These are phyloP conservation scores for Procambarus clarkii DNA, from an alignment of 1,140 invertebrate species.

Conservation along the genomic window DNA sequence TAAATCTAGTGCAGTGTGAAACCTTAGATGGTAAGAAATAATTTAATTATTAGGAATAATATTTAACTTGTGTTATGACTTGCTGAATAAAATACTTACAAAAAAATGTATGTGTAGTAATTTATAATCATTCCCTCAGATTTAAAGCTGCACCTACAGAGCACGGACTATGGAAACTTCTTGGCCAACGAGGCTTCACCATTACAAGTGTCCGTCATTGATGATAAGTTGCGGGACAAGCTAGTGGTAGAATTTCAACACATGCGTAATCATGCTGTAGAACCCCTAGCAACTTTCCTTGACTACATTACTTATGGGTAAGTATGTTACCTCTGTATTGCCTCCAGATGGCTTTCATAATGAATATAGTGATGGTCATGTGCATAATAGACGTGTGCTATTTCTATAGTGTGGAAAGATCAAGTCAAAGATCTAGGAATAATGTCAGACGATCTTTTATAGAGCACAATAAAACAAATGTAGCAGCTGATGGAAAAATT, in stretches of 20 bases:
- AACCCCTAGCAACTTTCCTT: conserved; percentile 97
- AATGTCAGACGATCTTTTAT: too few species aligned
- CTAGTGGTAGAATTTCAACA: conserved; percentile 99
- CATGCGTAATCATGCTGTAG: conserved; percentile 97
- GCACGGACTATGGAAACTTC: conserved; percentile 99
- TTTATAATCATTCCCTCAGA: conserved; percentile 81
- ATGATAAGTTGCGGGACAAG: conserved; percentile 98
- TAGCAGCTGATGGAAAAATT: too few species aligned
- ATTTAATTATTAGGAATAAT: too few species aligned
- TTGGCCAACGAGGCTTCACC: conserved; percentile 99
- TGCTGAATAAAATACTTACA: not conserved
- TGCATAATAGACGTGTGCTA: too few species aligned
- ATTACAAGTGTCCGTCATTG: conserved; percentile 96
- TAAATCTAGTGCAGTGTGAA: conserved; percentile 99
- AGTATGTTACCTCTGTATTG: conserved; percentile 69
- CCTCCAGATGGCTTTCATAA: conserved; percentile 84
- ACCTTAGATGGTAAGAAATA: conserved; percentile 93
- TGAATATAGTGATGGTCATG: too few species aligned
- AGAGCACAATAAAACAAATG: too few species aligned
- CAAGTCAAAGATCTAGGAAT: too few species aligned
- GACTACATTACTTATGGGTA: conserved; percentile 93
- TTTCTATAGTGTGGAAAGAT: too few species aligned
- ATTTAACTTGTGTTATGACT: too few species aligned
- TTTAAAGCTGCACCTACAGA: conserved; percentile 98
- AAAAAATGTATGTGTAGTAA: not conserved